Base-by-base conservation (phyloP, 2,888 invertebrate genomes). In the Aspidapion aeneum region DNA sequence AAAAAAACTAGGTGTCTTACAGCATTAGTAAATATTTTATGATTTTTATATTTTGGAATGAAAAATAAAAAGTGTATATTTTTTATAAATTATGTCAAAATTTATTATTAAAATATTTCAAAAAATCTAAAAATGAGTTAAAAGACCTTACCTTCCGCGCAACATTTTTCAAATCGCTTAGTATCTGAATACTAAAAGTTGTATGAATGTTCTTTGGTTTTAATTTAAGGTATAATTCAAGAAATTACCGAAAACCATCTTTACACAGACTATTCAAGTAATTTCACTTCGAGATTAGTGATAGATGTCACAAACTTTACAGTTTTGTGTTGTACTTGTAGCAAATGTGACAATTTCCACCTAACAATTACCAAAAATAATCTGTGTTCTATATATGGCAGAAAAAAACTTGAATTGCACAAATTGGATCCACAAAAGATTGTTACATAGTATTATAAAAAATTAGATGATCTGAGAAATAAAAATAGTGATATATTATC, bases 341-440 rank as follows among this genome's bases (percentile, higher is more conserved):
- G 70, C 5, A 64, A 67, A 50, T 69, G 64, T 57, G 70, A 73
- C 18, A 74, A 73, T 61, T 72, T 74, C 64, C 73, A 74, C 66
- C 62, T 78, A 21, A 74, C 72, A 9, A 74, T 78, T 55, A 77
- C 75, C 2, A 60, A 70, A 19, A 75, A 77, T 59, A 78, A 75
- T 70, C 68, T 78, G 35, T 60, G 77, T 19, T 62, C 71, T 16
- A 74, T 78, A 61, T 78, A 78, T 60, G 57, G 65, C n/a, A 57
- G 63, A 21, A 59, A 63, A 50, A 64, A 61, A 58, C 17, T 61
- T 52, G 59, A 57, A 16, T 57, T 66, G 22, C 57, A 58, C 22
- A 21, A 58, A 50, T 21, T 66, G n/a, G 50, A 57, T 2, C 58
- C 63, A 50, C 52, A 66, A 22, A 56, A 61, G 2, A 49, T 66